Conservation (phyloP, 2,797 vertebrate species). For the Gymnodraco acuticeps region DNA sequence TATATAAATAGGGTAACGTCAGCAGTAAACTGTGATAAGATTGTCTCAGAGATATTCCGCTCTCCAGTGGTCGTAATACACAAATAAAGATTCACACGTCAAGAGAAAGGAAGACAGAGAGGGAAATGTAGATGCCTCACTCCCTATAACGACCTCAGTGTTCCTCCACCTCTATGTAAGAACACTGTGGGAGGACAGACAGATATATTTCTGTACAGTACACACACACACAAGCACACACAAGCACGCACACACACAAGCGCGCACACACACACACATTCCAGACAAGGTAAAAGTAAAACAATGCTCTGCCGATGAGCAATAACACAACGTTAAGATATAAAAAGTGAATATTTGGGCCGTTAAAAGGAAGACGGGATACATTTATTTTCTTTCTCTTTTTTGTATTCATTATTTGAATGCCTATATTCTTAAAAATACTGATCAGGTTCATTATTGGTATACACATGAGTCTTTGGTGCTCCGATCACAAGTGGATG, state of each 20-base stretch:
- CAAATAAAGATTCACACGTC: constrained; percentile 4
- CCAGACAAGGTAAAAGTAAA: not conserved
- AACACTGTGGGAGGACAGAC: constrained; percentile 45
- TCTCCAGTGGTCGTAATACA: not conserved
- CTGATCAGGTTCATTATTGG: not conserved
- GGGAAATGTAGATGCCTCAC: constrained; percentile 6
- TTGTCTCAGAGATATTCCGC: not conserved
- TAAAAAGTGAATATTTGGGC: not conserved
- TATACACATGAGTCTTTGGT: too few species aligned
- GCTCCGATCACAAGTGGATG: too few species aligned
- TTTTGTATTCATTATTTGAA: too few species aligned
- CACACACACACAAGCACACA: not conserved
- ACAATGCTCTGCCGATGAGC: not conserved
- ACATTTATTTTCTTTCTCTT: not conserved
- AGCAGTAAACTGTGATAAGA: not conserved
- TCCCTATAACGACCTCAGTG: constrained; percentile 34
- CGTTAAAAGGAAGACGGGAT: not conserved
- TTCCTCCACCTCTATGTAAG: constrained; percentile 42
- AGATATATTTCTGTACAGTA: constrained; percentile 32
- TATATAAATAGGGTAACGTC: not conserved
- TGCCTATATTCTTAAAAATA: too few species aligned
- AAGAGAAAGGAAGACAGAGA: constrained; percentile 7
- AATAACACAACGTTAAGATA: constrained; percentile 3
- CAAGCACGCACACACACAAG: too few species aligned
- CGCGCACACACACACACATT: not conserved